Percentiles rank a stretch among this genome's conserved stretches.
Conservation (phyloP, 1,140 invertebrate genomes). For the Cotesia vestalis region DNA sequence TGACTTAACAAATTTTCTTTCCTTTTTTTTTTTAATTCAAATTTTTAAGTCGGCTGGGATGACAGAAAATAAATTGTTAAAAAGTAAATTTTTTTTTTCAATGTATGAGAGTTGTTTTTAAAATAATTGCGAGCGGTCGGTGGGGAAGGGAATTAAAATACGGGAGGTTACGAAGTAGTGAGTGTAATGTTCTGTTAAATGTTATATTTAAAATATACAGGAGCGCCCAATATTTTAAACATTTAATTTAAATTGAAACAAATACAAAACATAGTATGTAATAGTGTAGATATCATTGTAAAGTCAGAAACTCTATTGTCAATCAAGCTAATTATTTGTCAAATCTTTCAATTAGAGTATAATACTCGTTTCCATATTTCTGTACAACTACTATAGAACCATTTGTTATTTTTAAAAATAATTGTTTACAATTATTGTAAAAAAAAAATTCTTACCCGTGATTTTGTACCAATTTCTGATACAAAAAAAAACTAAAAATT, state of each 20-base stretch:
- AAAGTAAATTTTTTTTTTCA: not conserved
- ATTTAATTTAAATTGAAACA: no score
- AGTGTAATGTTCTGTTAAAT: not conserved
- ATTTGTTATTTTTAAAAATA: no score
- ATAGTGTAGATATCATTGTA: no score
- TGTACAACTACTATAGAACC: no score
- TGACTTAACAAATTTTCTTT: no score
- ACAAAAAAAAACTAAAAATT: slow-evolving; percentile 36
- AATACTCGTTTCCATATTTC: not conserved
- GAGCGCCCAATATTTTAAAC: slow-evolving; percentile 11
- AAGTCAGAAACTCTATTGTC: slow-evolving; percentile 1
- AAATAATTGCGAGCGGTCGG: slow-evolving; percentile 18
- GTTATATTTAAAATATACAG: not conserved
- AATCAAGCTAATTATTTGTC: slow-evolving; percentile 31
- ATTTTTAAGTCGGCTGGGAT: slow-evolving; percentile 6
- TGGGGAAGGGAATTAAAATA: not conserved
- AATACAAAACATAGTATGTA: no score
- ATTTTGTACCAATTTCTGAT: not conserved
- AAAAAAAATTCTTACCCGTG: no score
- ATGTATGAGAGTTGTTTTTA: not conserved
- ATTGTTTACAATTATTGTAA: no score
- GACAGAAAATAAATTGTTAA: slow-evolving; percentile 21
- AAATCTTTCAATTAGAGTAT: slow-evolving; percentile 20
- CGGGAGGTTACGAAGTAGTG: slow-evolving; percentile 12
- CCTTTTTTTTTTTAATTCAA: not conserved